Evolutionary conservation across 1,140 invertebrate genomes (phyloP).

Genomic region (Cydia fagiglandana): DNA sequence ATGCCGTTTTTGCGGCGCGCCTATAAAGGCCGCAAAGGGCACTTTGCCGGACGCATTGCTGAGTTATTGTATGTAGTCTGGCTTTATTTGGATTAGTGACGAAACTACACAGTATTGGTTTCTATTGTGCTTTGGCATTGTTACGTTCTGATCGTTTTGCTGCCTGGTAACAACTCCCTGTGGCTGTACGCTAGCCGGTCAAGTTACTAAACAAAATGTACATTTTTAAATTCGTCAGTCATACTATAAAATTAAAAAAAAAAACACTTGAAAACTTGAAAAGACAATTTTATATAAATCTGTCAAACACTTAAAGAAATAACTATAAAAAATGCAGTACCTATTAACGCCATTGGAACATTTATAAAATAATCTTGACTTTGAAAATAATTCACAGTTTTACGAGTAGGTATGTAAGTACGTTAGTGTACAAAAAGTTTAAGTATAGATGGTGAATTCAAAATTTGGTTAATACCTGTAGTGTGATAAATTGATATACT

Average conservation of each 20-base stretch:
- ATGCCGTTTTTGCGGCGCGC: constrained; percentile 2
- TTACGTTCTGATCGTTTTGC: constrained; percentile 2
- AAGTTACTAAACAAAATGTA: neutral
- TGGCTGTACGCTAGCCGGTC: neutral
- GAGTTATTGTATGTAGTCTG: constrained; percentile 17
- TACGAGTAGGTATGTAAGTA: no score
- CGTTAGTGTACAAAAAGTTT: no score
- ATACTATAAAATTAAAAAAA: neutral
- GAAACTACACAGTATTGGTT: constrained; percentile 1
- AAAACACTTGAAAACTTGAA: no score
- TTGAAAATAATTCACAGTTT: no score
- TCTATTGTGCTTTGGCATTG: neutral
- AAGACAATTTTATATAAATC: no score
- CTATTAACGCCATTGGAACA: no score
- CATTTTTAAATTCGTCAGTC: neutral
- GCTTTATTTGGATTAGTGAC: constrained; percentile 17
- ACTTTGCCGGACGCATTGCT: constrained; percentile 14
- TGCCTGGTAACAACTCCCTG: neutral
- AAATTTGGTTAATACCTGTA: no score
- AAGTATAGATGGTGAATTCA: no score
- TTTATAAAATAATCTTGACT: no score
- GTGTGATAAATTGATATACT: no score
- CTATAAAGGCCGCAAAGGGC: constrained; percentile 18
- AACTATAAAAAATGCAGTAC: no score
- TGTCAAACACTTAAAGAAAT: no score